A percentile compares a stretch with the other conserved stretches of the same genome.
These are phyloP conservation scores for Hyposoter didymator DNA, from an alignment of 2,888 invertebrate genomes.

Conservation along the genomic window DNA sequence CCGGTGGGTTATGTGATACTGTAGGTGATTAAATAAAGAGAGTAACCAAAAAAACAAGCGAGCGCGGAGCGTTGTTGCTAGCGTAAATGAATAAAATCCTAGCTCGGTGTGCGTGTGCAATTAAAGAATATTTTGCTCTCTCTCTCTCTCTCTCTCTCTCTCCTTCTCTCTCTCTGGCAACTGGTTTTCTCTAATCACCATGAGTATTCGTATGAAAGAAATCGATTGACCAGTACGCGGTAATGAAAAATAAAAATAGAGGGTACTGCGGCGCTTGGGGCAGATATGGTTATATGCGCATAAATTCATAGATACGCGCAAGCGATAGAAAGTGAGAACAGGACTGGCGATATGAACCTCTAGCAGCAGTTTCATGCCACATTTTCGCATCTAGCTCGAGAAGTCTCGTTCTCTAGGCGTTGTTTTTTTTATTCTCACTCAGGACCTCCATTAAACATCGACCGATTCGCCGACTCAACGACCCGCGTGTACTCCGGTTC, in stretches of 20 bases:
- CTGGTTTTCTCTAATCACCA: slow-evolving; percentile 61
- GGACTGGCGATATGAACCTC: slow-evolving; percentile 2
- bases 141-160: too few species aligned
- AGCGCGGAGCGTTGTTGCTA: too few species aligned
- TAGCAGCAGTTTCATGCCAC: neutral
- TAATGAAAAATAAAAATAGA: slow-evolving; percentile 20
- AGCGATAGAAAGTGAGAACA: neutral
- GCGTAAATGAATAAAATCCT: neutral
- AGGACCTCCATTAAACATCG: slow-evolving; percentile 27
- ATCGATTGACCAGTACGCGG: slow-evolving; percentile 71
- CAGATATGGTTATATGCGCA: neutral
- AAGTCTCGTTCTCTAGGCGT: neutral
- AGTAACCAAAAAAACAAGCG: too few species aligned
- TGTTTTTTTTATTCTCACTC: slow-evolving; percentile 26
- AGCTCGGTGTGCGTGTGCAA: neutral
- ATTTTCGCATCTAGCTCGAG: slow-evolving; percentile 18
- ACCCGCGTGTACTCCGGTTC: slow-evolving; percentile 23
- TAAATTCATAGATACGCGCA: neutral
- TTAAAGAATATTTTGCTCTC: neutral
- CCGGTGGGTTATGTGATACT: too few species aligned
- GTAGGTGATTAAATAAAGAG: too few species aligned
- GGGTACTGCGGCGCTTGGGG: neutral
- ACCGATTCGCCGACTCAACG: slow-evolving; percentile 48
- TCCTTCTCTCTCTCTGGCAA: neutral
- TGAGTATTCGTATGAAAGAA: slow-evolving; percentile 72